Conservation (phyloP, 2,113 vertebrate species). For the Apus apus region DNA sequence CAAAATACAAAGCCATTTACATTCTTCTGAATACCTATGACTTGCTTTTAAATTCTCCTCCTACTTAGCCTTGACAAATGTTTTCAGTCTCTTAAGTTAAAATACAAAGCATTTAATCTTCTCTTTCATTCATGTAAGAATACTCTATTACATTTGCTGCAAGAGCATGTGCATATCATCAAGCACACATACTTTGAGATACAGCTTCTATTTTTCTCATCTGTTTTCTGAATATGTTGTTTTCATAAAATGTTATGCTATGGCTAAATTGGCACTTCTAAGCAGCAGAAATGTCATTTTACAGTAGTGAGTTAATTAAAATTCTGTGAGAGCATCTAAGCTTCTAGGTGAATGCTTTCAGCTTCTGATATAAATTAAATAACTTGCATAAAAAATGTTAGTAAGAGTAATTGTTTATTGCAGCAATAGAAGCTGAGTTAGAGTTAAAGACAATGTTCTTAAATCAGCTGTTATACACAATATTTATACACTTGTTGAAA, state of each 20-base stretch:
- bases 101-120: conserved; percentile 34
- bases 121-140: conserved; percentile 39
- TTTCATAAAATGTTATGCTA: background rate
- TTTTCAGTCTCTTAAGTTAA: conserved; percentile 48
- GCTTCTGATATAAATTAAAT: background rate
- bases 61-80: conserved; percentile 59
- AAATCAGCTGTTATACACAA: background rate
- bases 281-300: background rate
- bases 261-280: background rate
- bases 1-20: conserved; percentile 73
- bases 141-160: conserved; percentile 16
- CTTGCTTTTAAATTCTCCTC: conserved; percentile 63
- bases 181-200: background rate
- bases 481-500: background rate
- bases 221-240: conserved; percentile 12
- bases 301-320: background rate
- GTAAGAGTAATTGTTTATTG: background rate
- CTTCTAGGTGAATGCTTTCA: background rate
- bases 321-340: background rate
- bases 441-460: background rate
- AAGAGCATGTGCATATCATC: conserved; percentile 17
- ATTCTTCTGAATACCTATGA: conserved; percentile 74
- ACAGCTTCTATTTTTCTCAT: conserved; percentile 1
- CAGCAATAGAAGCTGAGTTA: background rate
- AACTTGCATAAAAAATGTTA: background rate